Percentiles rank a stretch among this genome's conserved stretches.
Evolutionary conservation across 1,140 invertebrate species (phyloP).

Genomic region (Lucilia cuprina): DNA sequence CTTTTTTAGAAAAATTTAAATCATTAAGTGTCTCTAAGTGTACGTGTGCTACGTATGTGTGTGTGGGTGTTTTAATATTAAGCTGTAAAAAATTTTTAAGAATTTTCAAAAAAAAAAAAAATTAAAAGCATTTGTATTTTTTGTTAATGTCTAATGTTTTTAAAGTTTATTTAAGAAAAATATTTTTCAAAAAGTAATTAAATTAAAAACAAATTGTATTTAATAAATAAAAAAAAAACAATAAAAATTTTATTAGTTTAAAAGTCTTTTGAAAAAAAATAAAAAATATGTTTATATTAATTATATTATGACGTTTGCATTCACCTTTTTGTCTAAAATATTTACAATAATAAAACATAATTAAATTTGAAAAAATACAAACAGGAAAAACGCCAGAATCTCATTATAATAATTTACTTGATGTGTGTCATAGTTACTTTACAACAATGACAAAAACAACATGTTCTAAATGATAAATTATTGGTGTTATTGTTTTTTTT

Average conservation of each 20-base stretch:
- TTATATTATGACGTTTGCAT: not conserved
- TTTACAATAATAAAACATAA: not conserved
- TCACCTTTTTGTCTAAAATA: not conserved
- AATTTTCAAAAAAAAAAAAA: too few species aligned
- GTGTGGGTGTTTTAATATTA: not conserved
- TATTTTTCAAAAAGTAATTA: not conserved
- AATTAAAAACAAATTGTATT: not conserved
- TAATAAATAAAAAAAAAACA: constrained; percentile 1
- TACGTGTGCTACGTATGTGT: not conserved
- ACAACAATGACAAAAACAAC: too few species aligned
- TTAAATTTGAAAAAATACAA: not conserved
- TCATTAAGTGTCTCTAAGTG: constrained; percentile 1
- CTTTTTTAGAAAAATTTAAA: not conserved
- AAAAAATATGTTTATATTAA: not conserved
- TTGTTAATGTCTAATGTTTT: not conserved
- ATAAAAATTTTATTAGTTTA: not conserved
- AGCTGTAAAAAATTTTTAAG: not conserved
- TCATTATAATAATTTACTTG: too few species aligned
- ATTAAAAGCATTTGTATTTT: too few species aligned
- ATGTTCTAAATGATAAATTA: too few species aligned
- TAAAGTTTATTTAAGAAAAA: too few species aligned
- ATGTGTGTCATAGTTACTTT: too few species aligned
- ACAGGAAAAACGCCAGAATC: too few species aligned
- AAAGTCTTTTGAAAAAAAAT: not conserved
- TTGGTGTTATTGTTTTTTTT: too few species aligned